A percentile compares a stretch with the other conserved stretches of the same genome.
Conservation (phyloP, 1,140 invertebrate species). For the Chrysomallon squamiferum region DNA sequence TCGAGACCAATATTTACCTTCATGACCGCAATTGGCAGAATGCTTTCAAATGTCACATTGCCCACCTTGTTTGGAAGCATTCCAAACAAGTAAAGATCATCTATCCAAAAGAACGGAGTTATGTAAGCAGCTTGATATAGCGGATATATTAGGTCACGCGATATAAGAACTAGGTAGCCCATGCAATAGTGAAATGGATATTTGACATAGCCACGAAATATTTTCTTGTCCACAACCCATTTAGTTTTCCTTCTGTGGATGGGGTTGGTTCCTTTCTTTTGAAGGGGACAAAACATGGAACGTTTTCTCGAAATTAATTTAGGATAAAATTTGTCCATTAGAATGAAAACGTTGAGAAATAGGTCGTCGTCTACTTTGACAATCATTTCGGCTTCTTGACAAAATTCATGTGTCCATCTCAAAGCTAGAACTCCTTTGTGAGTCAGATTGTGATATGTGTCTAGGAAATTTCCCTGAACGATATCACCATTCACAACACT, state of each 20-base stretch:
- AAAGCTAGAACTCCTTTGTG: neutral
- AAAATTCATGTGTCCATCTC: neutral
- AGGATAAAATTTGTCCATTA: conserved; percentile 2
- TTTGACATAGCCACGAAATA: conserved; percentile 28
- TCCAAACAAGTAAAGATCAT: conserved; percentile 62
- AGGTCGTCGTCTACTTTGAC: conserved; percentile 5
- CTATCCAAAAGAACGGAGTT: conserved; percentile 60
- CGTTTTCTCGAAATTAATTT: too few species aligned
- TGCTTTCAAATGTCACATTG: conserved; percentile 16
- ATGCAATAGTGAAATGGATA: conserved; percentile 57
- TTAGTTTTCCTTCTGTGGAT: too few species aligned
- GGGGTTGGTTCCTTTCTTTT: too few species aligned
- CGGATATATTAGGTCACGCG: conserved; percentile 55
- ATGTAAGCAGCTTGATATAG: conserved; percentile 47
- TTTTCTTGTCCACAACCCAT: conserved; percentile 15
- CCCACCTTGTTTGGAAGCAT: conserved; percentile 41
- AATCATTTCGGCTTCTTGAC: neutral
- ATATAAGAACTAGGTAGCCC: conserved; percentile 60
- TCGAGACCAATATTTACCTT: conserved; percentile 15
- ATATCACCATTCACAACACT: neutral
- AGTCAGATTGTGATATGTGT: neutral
- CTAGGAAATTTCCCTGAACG: neutral
- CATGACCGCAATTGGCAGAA: conserved; percentile 22
- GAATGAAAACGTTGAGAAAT: conserved; percentile 1
- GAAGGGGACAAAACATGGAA: too few species aligned